Conservation (phyloP, 2,113 vertebrate species). For the Chamaetylas fuelleborni region DNA sequence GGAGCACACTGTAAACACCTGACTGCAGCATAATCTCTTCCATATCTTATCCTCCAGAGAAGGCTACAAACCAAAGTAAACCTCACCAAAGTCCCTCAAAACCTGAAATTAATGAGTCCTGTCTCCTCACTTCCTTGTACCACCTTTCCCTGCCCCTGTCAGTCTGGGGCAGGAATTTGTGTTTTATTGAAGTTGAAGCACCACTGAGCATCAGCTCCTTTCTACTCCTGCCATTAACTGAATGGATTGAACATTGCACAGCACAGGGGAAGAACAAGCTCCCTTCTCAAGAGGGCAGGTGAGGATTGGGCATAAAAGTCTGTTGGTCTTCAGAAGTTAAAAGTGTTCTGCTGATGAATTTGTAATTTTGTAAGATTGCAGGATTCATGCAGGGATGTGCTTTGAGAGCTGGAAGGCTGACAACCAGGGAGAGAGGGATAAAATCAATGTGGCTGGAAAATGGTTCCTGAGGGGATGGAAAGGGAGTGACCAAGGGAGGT, state of each 20-base stretch:
- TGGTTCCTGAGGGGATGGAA: background rate
- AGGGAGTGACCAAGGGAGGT: background rate
- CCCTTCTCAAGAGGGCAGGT: background rate
- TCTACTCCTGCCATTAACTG: background rate
- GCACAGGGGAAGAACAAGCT: background rate
- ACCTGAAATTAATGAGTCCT: background rate
- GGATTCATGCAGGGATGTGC: background rate
- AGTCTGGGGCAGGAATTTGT: background rate
- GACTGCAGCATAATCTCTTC: rapidly evolving
- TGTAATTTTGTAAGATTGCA: background rate
- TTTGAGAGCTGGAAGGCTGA: background rate
- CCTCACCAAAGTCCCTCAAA: background rate
- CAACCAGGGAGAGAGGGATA: background rate
- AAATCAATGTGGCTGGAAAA: background rate
- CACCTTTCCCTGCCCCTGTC: background rate
- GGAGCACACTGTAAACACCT: background rate
- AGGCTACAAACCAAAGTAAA: background rate
- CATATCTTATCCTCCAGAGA: background rate
- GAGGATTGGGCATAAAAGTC: rapidly evolving
- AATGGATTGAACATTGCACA: background rate
- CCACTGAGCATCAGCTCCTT: background rate
- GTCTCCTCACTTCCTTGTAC: background rate
- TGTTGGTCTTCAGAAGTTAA: background rate
- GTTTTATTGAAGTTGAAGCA: background rate
- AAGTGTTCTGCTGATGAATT: background rate